A percentile compares a stretch with the other conserved stretches of the same genome.
Conservation (phyloP, 1,140 invertebrate genomes). For the Meteorus sp. region DNA sequence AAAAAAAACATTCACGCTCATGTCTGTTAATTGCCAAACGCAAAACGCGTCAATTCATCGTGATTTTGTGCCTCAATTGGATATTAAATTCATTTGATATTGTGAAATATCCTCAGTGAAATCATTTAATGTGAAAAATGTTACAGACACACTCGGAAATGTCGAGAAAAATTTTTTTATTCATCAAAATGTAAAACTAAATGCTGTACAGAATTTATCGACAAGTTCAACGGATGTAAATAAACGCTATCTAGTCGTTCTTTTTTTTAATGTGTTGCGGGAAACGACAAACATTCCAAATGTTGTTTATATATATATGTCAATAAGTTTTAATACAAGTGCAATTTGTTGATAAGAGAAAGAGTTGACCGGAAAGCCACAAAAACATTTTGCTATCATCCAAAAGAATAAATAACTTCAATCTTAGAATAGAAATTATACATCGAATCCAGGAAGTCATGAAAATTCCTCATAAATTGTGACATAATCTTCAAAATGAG, state of each 20-base stretch:
- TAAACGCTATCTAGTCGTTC: too few species aligned
- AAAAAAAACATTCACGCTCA: too few species aligned
- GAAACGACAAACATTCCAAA: background rate
- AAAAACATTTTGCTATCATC: slow-evolving; percentile 2
- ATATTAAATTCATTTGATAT: too few species aligned
- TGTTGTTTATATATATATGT: background rate
- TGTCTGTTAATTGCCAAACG: too few species aligned
- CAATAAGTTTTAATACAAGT: background rate
- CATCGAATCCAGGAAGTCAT: slow-evolving; percentile 1
- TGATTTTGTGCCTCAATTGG: too few species aligned
- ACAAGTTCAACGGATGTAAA: slow-evolving; percentile 6
- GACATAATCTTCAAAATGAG: background rate
- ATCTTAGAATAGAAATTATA: slow-evolving; percentile 11
- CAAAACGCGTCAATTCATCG: too few species aligned
- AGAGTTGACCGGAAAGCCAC: slow-evolving; percentile 18
- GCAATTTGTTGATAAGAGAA: slow-evolving; percentile 3
- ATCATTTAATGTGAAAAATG: too few species aligned
- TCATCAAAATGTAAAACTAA: too few species aligned
- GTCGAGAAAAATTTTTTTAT: too few species aligned
- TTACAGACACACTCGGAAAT: too few species aligned
- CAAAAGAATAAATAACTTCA: slow-evolving; percentile 5
- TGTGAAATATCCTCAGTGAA: too few species aligned
- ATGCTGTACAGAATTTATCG: slow-evolving; percentile 13
- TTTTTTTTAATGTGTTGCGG: slow-evolving; percentile 12
- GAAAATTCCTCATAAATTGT: background rate